Evolutionary conservation across 2,113 vertebrate genomes (phyloP), one percentile per base, ranked within the genome.

Genomic region (Myotis brandtii): DNA sequence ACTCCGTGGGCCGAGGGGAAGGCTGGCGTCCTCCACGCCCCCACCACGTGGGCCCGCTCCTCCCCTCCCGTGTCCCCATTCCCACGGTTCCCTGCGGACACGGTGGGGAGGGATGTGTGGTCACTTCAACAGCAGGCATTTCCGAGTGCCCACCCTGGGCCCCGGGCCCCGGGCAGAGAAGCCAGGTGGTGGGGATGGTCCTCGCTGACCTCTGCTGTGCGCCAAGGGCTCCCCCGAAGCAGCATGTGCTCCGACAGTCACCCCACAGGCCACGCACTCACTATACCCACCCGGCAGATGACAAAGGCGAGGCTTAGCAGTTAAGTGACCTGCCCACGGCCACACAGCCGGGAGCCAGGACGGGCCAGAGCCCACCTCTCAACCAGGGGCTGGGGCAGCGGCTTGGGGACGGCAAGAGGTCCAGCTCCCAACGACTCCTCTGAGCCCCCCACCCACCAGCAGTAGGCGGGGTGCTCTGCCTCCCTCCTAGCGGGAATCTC

Each of bases 31-130:
- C 17, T 16, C 73, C 20, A 43, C 18, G 59, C 6, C 0, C 6
- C 8, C 9, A 4, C 20, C 43, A 6, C 3, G 3, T 0, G 8
- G 0, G 0, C 4, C 21, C 25, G 1, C 20, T 1, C 16, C 20
- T 6, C 27, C 77, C 10, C 48, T 32, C 46, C 54, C 20, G 9
- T 0, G 7, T 21, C 40, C 43, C 0, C 0, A 1, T 3, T 0
- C 17, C 14, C 37, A 21, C 14, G 54, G 40, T 2, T 66, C 46
- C 48, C 64, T 17, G 25, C 8, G 7, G 3, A 43, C 16, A 48
- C 3, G 64, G 14, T 2, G 9, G 27, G 59, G 2, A 21, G 2
- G 1, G 8, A 9, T 3, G 0, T 2, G 2, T 4, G 2, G 3
- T 1, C 16, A 3, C 10, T 40, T 9, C 32, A 11, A 52, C 59